Evolutionary conservation across 1,140 invertebrate species (phyloP).

Genomic region (Zaprionus taronus): DNA sequence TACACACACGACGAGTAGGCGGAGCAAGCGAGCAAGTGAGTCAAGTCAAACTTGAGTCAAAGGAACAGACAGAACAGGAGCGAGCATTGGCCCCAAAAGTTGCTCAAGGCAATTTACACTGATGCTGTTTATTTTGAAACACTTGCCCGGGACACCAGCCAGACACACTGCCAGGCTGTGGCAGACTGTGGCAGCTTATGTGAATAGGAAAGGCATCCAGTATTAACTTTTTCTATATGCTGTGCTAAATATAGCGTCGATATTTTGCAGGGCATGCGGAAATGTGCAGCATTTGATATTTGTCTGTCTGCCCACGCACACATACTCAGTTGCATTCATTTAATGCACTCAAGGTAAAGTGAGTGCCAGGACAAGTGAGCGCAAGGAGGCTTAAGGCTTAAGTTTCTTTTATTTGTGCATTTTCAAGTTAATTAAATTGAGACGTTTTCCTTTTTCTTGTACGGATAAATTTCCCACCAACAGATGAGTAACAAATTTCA

Average conservation of each 20-base stretch:
- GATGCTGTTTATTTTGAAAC: conserved; percentile 79
- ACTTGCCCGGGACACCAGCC: conserved; percentile 54
- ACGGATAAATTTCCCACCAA: not conserved
- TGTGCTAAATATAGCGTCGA: conserved; percentile 38
- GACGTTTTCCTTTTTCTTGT: not conserved
- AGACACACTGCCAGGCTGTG: not conserved
- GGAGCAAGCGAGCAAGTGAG: conserved; percentile 2
- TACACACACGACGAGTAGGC: not conserved
- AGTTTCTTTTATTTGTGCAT: not conserved
- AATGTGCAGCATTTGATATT: conserved; percentile 78
- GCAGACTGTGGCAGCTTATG: not conserved
- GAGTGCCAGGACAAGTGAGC: conserved; percentile 12
- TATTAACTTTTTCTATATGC: conserved; percentile 49
- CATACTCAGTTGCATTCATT: conserved; percentile 9
- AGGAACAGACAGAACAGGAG: conserved; percentile 13
- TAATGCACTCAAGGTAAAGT: conserved; percentile 22
- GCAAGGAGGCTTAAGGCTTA: conserved; percentile 1
- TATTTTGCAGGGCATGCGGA: conserved; percentile 65
- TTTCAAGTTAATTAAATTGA: conserved; percentile 20
- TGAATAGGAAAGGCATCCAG: conserved; percentile 38
- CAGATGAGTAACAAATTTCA: conserved; percentile 17
- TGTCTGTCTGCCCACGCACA: conserved; percentile 26
- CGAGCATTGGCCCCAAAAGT: conserved; percentile 47
- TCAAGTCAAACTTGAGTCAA: conserved; percentile 58
- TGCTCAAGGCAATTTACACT: conserved; percentile 75